Evolutionary conservation across 37 sponge, comb jelly and placozoan genomes (phyloP).

Genomic region (Halisarca cf. caerulea): DNA sequence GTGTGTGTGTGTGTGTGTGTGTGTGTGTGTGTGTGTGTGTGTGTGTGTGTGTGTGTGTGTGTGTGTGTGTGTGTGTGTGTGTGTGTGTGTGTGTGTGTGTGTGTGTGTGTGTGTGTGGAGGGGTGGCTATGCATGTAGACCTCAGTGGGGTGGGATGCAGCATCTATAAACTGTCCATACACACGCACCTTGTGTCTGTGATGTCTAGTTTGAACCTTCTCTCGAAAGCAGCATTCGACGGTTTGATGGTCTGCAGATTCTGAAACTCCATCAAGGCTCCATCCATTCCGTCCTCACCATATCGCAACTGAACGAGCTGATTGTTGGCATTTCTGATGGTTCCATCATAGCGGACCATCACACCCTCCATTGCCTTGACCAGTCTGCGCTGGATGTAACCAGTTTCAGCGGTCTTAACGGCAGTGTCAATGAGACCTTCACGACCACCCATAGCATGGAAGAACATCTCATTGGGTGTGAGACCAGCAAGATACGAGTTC

Average conservation of each 20-base stretch:
- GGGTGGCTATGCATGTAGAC: neutral
- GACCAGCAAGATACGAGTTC: slow-evolving; percentile 98
- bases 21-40: too few relatives aligned
- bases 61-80: too few relatives aligned
- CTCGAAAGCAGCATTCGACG: slow-evolving; percentile 80
- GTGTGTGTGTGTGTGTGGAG: too few relatives aligned
- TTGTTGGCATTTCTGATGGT: slow-evolving; percentile 92
- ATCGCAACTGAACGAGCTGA: slow-evolving; percentile 93
- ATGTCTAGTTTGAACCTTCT: slow-evolving; percentile 85
- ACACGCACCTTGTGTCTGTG: neutral
- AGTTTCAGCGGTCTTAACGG: slow-evolving; percentile 99
- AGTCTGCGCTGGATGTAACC: slow-evolving; percentile 99
- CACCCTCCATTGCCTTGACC: slow-evolving; percentile 99
- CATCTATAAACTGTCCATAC: neutral
- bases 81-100: too few relatives aligned
- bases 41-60: too few relatives aligned
- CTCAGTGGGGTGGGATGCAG: neutral
- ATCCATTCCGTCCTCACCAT: slow-evolving; percentile 99
- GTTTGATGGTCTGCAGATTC: slow-evolving; percentile 83
- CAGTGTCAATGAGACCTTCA: slow-evolving; percentile 98
- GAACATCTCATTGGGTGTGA: slow-evolving; percentile 99
- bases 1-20: too few relatives aligned
- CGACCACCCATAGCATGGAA: slow-evolving; percentile 99
- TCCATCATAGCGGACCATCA: slow-evolving; percentile 96
- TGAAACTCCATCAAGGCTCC: slow-evolving; percentile 97